Conservation (phyloP, 1,140 invertebrate genomes). For the Euwallacea similis region DNA sequence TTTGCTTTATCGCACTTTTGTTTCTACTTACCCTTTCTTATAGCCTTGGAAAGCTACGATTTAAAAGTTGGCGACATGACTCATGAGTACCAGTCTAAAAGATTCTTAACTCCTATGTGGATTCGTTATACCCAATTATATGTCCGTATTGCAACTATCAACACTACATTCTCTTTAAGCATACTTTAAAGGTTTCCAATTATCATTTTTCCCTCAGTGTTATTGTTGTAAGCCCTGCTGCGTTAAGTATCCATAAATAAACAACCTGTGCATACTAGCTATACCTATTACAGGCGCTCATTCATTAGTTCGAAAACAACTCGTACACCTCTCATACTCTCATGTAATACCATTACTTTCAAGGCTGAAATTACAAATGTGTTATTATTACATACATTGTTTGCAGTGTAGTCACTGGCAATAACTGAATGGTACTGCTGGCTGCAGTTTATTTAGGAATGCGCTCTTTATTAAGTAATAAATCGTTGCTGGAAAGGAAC, state of each 20-base stretch:
- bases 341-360: slow-evolving; percentile 26
- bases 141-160: no score
- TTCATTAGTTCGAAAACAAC: slow-evolving; percentile 27
- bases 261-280: slow-evolving; percentile 2
- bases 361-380: slow-evolving; percentile 36
- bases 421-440: slow-evolving; percentile 31
- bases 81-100: not conserved
- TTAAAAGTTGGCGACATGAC: not conserved
- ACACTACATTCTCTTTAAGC: no score
- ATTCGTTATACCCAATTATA: no score
- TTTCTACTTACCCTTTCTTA: not conserved
- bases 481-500: not conserved
- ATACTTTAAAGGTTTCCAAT: slow-evolving; percentile 1
- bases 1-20: no score
- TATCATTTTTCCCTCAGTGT: not conserved
- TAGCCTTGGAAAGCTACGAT: not conserved
- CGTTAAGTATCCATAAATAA: slow-evolving; percentile 17
- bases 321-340: slow-evolving; percentile 19
- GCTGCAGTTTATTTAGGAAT: slow-evolving; percentile 24
- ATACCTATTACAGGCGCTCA: slow-evolving; percentile 8
- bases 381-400: slow-evolving; percentile 29
- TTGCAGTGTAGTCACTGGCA: slow-evolving; percentile 26
- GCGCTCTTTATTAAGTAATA: slow-evolving; percentile 25
- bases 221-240: slow-evolving; percentile 5
- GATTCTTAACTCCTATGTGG: no score